phyloP scores from a whole-genome alignment of 2,888 invertebrate species.

The Diaprepes abbreviatus region DNA sequence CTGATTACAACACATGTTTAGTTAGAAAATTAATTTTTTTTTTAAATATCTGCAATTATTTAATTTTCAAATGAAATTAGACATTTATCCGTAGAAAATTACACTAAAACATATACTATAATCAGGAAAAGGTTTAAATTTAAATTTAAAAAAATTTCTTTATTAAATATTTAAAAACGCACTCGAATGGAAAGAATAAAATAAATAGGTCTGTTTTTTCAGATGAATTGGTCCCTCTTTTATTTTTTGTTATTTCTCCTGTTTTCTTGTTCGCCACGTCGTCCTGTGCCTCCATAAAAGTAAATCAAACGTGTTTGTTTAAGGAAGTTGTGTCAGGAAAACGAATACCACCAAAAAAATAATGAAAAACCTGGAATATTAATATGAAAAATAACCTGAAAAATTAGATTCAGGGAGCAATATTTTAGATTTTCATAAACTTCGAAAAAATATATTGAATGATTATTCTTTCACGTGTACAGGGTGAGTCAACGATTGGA shows the following conservation, averaged over 20 bases:
- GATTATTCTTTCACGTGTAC: too few relatives aligned
- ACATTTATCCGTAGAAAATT: too few relatives aligned
- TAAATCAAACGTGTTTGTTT: conserved; percentile 7
- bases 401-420: background rate
- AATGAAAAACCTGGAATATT: background rate
- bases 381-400: background rate
- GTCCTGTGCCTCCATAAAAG: background rate
- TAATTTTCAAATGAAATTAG: too few relatives aligned
- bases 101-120: too few relatives aligned
- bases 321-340: conserved; percentile 1
- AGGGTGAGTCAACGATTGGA: too few relatives aligned
- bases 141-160: too few relatives aligned
- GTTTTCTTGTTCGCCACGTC: background rate
- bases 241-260: background rate
- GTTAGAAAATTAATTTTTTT: too few relatives aligned
- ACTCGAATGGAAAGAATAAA: background rate
- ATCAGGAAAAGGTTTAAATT: too few relatives aligned
- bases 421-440: background rate
- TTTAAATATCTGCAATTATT: too few relatives aligned
- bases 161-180: background rate
- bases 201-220: background rate
- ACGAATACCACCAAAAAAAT: background rate
- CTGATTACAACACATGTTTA: too few relatives aligned
- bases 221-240: background rate
- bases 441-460: too few relatives aligned